Conservation (phyloP, 2,888 invertebrate species). For the Nudaria mundana region DNA sequence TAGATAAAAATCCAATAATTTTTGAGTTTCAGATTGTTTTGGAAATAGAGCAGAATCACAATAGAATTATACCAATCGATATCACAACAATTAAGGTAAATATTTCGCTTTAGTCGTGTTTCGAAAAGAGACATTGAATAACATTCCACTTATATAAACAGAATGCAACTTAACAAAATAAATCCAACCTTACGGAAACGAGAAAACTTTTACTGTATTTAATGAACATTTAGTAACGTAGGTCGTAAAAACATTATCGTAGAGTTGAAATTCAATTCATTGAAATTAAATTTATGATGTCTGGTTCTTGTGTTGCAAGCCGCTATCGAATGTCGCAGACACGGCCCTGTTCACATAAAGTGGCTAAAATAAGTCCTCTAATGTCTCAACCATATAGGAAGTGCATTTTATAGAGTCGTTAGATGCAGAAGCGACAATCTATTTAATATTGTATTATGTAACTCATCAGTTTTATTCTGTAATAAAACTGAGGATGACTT, state of each 20-base stretch:
- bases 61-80: no score
- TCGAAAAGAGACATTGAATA: slow-evolving; percentile 47
- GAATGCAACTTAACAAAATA: slow-evolving; percentile 38
- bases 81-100: slow-evolving; percentile 58
- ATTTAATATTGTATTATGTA: slow-evolving; percentile 40
- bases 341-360: slow-evolving; percentile 58
- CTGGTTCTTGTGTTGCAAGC: slow-evolving; percentile 56
- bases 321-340: slow-evolving; percentile 66
- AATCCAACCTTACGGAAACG: slow-evolving; percentile 45
- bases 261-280: slow-evolving; percentile 38
- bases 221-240: slow-evolving; percentile 18
- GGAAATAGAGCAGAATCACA: no score
- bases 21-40: no score
- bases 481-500: slow-evolving; percentile 9
- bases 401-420: slow-evolving; percentile 51
- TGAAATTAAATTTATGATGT: slow-evolving; percentile 18
- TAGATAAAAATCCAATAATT: no score
- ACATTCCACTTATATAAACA: slow-evolving; percentile 40
- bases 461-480: slow-evolving; percentile 16
- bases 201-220: slow-evolving; percentile 41
- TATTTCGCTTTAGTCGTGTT: slow-evolving; percentile 48
- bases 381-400: slow-evolving; percentile 57
- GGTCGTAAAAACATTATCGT: slow-evolving; percentile 25
- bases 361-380: slow-evolving; percentile 68
- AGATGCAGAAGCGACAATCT: slow-evolving; percentile 40